Base-by-base conservation (phyloP, 1,140 invertebrate species). In the Oncopodura yosiiana region DNA sequence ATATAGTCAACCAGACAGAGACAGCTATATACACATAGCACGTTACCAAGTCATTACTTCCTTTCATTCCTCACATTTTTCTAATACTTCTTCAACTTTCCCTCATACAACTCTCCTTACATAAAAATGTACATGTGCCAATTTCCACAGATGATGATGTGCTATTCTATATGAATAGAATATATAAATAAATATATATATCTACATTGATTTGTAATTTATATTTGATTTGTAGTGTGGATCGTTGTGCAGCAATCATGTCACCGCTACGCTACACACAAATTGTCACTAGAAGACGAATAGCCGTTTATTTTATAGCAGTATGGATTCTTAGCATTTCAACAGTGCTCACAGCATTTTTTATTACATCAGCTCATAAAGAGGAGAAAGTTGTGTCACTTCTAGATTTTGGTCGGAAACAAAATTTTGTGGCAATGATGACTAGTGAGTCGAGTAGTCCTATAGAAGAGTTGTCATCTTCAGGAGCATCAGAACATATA, bases 201-300 rank as follows among this genome's bases (percentile, higher is more conserved):
- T 36, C 18, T 30, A 26, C 4, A 24, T 32, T 45, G 36, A 1
- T 51, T 44, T 39, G 12, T n/a, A n/a, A n/a, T n/a, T n/a, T n/a
- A n/a, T n/a, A n/a, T n/a, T n/a, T n/a, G n/a, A n/a, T 49, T 49
- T 48, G 9, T 32, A 64, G 62, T 61, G 62, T 51, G 41, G 62
- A 64, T 48, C 52, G 62, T 27, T 61, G 59, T 43, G 49, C 56
- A n/a, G 62, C 62, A 1, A 64, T 64, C 11, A 59, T 58, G 2
- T 61, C 56, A 24, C 62, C 62, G 3, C 48, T 64, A 5, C 59
- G 62, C 14, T 64, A 64, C 53, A 61, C 58, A 5, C 62, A 64
- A 37, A 32, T 64, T 3, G 59, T 60, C 3, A 64, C 62, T 3
- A 21, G 52, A 23, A 39, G 56, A 32, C 53, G 59, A 36, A 53